Conservation (phyloP, 2,888 invertebrate genomes). For the Synergus laeviventris region DNA sequence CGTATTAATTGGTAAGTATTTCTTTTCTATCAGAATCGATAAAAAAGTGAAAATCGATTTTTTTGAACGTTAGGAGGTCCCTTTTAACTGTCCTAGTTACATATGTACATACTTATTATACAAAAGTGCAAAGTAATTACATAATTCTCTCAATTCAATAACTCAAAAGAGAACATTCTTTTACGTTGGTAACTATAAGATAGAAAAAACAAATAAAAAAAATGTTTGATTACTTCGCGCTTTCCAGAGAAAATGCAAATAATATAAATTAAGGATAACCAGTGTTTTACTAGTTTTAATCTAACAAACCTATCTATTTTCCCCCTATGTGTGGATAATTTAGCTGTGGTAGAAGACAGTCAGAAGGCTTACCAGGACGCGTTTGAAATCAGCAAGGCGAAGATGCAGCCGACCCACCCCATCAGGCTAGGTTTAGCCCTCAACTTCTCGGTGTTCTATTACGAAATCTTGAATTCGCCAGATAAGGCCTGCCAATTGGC, state of each 20-base stretch:
- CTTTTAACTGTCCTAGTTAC: neutral
- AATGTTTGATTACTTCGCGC: neutral
- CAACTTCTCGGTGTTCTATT: conserved; percentile 89
- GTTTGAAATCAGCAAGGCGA: conserved; percentile 96
- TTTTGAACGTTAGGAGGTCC: too few species aligned
- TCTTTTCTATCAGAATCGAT: too few species aligned
- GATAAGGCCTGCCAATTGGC: conserved; percentile 83
- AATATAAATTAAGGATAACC: neutral
- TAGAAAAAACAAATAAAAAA: neutral
- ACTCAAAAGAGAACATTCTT: neutral
- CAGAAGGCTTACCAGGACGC: conserved; percentile 98
- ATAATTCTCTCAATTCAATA: neutral
- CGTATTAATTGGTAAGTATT: too few species aligned
- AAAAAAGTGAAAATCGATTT: too few species aligned
- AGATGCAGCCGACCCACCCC: conserved; percentile 99
- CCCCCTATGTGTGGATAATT: conserved; percentile 6
- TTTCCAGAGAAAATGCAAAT: neutral
- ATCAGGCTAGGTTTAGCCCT: conserved; percentile 98
- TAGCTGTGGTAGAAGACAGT: conserved; percentile 96
- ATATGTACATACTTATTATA: too few species aligned
- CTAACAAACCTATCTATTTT: conserved; percentile 18
- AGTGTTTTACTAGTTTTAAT: neutral
- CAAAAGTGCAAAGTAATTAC: neutral
- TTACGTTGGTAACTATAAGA: neutral
- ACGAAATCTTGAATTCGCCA: conserved; percentile 84